Percentiles rank a stretch among this genome's conserved stretches.
Evolutionary conservation across 2,113 vertebrate genomes (phyloP).

Genomic region (Rhizomys pruinosus): DNA sequence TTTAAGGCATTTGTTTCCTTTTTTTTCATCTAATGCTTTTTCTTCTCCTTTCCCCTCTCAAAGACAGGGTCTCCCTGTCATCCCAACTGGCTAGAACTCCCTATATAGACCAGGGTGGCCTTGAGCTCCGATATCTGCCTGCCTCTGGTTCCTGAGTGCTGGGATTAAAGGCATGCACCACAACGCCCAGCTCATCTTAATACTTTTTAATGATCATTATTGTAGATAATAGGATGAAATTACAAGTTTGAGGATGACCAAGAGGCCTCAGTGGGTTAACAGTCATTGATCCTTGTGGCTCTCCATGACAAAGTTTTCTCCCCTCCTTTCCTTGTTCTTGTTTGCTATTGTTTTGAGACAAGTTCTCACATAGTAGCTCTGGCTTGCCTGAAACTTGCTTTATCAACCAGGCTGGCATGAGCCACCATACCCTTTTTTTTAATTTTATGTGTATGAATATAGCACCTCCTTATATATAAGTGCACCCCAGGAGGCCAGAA

Average conservation of each 20-base stretch:
- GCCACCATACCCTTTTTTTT: not conserved
- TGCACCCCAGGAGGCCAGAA: too few relatives aligned
- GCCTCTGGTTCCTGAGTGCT: too few relatives aligned
- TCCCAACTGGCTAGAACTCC: too few relatives aligned
- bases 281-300: not conserved
- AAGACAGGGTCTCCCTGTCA: too few relatives aligned
- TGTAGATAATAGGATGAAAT: not conserved
- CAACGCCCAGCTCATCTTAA: too few relatives aligned
- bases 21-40: conserved; percentile 21
- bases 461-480: too few relatives aligned
- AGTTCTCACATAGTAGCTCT: not conserved
- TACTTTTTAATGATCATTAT: not conserved
- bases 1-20: conserved; percentile 12
- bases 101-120: too few relatives aligned
- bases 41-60: too few relatives aligned
- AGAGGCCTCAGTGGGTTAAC: not conserved
- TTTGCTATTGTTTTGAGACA: not conserved
- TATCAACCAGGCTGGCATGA: not conserved
- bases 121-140: too few relatives aligned
- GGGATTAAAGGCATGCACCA: too few relatives aligned
- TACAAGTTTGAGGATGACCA: not conserved
- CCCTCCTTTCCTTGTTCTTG: not conserved
- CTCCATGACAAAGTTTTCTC: not conserved
- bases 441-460: too few relatives aligned
- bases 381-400: not conserved